Conservation (phyloP, 35 echinoderm and acorn worm genomes). For the Strongylocentrotus purpuratus region DNA sequence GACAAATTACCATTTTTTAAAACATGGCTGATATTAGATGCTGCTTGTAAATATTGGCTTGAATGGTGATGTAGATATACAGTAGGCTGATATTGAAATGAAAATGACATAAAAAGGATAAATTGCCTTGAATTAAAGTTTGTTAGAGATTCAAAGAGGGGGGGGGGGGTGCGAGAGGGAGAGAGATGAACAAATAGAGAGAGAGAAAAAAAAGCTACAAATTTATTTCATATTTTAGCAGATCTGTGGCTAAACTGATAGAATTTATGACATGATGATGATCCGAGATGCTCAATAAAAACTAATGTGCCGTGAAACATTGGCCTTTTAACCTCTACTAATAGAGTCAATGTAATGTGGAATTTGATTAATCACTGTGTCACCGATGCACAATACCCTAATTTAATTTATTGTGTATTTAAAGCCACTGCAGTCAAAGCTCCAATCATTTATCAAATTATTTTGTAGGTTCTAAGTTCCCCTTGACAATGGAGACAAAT, state of each 20-base stretch:
- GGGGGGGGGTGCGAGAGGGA: too few relatives aligned
- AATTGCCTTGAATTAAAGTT: too few relatives aligned
- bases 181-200: too few relatives aligned
- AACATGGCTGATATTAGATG: too few relatives aligned
- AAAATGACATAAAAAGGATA: too few relatives aligned
- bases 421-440: neutral
- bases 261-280: neutral
- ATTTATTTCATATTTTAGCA: neutral
- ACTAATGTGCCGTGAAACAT: neutral
- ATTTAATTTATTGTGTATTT: neutral
- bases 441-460: neutral
- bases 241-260: neutral
- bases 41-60: too few relatives aligned
- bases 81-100: too few relatives aligned
- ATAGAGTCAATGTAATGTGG: neutral
- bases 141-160: too few relatives aligned
- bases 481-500: neutral
- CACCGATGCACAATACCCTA: neutral
- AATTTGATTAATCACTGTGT: neutral
- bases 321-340: neutral
- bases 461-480: neutral
- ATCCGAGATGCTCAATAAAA: neutral
- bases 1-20: too few relatives aligned
- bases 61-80: too few relatives aligned
- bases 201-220: too few relatives aligned